Evolutionary conservation across 1,140 invertebrate genomes (phyloP), one percentile per base, ranked within the genome.

Genomic region (Macrobrachium nipponense): DNA sequence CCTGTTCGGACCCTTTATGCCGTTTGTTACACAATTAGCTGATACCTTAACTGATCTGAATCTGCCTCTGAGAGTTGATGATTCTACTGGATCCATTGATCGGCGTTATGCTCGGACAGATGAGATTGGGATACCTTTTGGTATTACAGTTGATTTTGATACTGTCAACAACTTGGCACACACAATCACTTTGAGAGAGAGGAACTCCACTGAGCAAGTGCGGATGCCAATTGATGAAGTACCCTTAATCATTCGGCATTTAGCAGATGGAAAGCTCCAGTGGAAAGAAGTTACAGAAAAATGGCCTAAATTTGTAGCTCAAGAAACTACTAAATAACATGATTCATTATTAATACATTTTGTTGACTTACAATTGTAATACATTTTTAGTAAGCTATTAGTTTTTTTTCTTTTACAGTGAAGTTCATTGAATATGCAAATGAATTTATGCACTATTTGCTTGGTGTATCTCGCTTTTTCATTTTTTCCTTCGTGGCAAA

Each of bases 41-140:
- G 89, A 93, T 88, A 93, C 94, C 14, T 91, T 99, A 61, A 97
- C 95, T 10, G 93, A 92, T 86, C 92, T 94, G 75, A 96, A 98
- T 91, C 93, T 99, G 3, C 98, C 97, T 0, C 95, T 98, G 90
- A 98, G 97, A 93, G 95, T 99, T 23, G 99, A 99, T 91, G 97
- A 99, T 91, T 98, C 97, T 62, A 96, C 96, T 75, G 98, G 98
- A 17, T 99, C 98, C 17, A 99, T 99, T 91, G 98, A 99, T 36
- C 93, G 97, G 36, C 90, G 93, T 12, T 94, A 95, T 90, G 97
- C 98, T 1, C 94, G 99, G 88, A 99, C 98, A 7, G 99, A 99
- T 92, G 98, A 99, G 92, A 97, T 99, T 87, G 97, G 97, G n/a
- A 98, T 99, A 90, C 98, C 99, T 43, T 99, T 98, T 93, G 98